A percentile compares a stretch with the other conserved stretches of the same genome.
phyloP scores from a whole-genome alignment of 2,888 invertebrate genomes.

The Therioaphis trifolii region DNA sequence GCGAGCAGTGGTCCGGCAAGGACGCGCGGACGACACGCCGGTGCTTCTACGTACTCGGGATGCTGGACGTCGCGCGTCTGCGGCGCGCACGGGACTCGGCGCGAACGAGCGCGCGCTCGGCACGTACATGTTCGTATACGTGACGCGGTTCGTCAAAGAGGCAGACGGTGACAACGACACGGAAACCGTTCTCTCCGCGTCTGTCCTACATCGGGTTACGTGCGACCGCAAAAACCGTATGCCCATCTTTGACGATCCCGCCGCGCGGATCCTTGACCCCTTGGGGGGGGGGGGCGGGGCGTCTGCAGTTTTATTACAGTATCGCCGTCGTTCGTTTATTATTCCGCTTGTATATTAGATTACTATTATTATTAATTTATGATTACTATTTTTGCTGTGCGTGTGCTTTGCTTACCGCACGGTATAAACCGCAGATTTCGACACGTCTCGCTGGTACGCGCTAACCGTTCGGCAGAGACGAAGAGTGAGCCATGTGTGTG shows the following conservation, averaged over 20 bases:
- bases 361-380: not conserved
- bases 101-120: not conserved
- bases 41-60: not conserved
- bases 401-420: not conserved
- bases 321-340: too few species aligned
- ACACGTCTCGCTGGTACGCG: too few species aligned
- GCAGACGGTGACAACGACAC: conserved; percentile 46
- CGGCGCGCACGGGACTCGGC: not conserved
- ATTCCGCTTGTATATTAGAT: not conserved
- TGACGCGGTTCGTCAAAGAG: conserved; percentile 61
- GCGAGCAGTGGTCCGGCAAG: too few species aligned
- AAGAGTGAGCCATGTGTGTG: not conserved
- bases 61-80: not conserved
- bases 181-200: conserved; percentile 57
- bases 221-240: conserved; percentile 62
- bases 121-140: conserved; percentile 19
- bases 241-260: conserved; percentile 61
- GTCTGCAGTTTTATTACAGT: conserved; percentile 36
- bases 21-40: not conserved
- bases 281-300: too few species aligned
- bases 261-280: conserved; percentile 60
- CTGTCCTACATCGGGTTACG: conserved; percentile 57
- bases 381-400: not conserved
- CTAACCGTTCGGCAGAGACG: not conserved
- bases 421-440: not conserved